Conservation (phyloP, 2,113 vertebrate genomes). For the Elaphurus davidianus region DNA sequence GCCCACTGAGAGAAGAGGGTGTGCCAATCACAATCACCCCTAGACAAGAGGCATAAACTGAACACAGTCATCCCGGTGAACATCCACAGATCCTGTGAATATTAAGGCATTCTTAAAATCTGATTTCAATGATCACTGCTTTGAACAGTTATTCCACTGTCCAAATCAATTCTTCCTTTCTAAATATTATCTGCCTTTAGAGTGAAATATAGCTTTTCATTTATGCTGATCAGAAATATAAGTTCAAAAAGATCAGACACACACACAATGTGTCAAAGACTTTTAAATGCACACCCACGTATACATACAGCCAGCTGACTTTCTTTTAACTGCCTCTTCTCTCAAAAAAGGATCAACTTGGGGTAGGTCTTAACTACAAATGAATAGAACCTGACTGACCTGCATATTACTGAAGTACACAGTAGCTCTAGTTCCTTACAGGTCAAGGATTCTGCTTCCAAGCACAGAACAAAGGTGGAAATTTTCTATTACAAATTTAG, state of each 20-base stretch:
- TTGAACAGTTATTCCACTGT: neutral
- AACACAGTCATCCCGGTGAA: neutral
- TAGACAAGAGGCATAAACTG: neutral
- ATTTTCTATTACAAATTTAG: slow-evolving; percentile 14
- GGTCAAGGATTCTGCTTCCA: slow-evolving; percentile 37
- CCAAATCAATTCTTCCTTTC: slow-evolving; percentile 10
- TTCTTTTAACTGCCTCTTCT: neutral
- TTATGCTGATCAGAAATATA: slow-evolving; percentile 10
- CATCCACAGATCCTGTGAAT: neutral
- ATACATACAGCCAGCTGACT: neutral
- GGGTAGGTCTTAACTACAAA: neutral
- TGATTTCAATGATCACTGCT: neutral
- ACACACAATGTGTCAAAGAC: neutral
- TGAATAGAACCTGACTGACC: slow-evolving; percentile 8
- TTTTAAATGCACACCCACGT: neutral
- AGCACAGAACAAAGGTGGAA: neutral
- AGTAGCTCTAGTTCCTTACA: neutral
- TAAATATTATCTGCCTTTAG: neutral
- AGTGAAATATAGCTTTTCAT: neutral
- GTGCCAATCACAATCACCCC: neutral
- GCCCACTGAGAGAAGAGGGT: neutral
- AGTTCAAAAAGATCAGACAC: neutral
- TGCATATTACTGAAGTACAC: neutral
- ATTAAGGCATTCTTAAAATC: neutral
- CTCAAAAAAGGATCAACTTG: neutral